Base-by-base conservation (phyloP, 2,888 invertebrate genomes). In the Latrodectus hesperus region DNA sequence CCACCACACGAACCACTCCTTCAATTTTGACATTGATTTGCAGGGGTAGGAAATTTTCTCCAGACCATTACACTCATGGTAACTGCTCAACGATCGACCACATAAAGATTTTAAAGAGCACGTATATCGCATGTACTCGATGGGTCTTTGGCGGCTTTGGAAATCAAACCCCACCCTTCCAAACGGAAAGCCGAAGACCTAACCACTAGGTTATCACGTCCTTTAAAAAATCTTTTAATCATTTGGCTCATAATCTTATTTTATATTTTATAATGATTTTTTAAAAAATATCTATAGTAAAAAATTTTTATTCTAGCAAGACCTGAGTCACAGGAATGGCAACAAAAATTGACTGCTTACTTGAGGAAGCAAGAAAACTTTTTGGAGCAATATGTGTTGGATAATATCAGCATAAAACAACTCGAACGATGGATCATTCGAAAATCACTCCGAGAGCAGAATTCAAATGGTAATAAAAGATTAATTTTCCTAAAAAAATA, bases 371-470 rank as follows among this genome's bases (percentile, higher is more conserved):
- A 95, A 92, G 94, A 94, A 1, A 94, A 94, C 12, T 95, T 95
- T 91, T 92, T 96, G 90, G 95, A 95, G 89, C 92, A 93, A 1
- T 95, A 94, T 91, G 93, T 96, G 11, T 92, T 94, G 91, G 93
- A 95, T 38, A 94, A 94, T 88, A 93, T 96, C 17, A 94, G 94
- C 75, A 91, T 94, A 81, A 94, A 95, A 87, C 94, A 94, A 76
- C 90, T 96, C 78, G 95, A 95, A 91, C 92, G 94, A 82, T 95
- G 95, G 95, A 93, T 95, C 90, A 93, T 94, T 38, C 93, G 94
- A 74, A 92, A 93, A 85, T 94, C 94, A 6, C 94, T 94, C 90
- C 92, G 93, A 12, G 55, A 77, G 22, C 16, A 26, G 49, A 79
- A 52, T 49, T 51, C 14, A 11, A 64, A 26, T n/a, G 77, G 84